Evolutionary conservation across 2,113 vertebrate genomes (phyloP).

Genomic region (Crocuta crocuta): DNA sequence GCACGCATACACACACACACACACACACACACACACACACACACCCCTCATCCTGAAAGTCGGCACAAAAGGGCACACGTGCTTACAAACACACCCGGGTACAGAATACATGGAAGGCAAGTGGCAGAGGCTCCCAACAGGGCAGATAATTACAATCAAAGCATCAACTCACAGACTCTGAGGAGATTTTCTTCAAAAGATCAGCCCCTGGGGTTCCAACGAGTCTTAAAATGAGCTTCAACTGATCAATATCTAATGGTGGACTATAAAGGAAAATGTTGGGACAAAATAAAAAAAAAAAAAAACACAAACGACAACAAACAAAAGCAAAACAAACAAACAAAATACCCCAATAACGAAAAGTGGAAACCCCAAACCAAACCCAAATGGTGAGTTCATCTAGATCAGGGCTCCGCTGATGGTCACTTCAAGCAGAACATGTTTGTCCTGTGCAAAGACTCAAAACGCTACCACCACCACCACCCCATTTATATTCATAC

Average conservation of each 20-base stretch:
- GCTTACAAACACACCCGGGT: constrained; percentile 63
- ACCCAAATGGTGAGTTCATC: constrained; percentile 52
- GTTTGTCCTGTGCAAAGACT: constrained; percentile 50
- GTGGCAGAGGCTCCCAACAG: constrained; percentile 76
- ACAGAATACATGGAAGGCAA: constrained; percentile 75
- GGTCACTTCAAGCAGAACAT: constrained; percentile 62
- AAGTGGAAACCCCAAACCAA: constrained; percentile 80
- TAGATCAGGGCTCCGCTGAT: constrained; percentile 68
- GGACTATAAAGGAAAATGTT: constrained; percentile 98
- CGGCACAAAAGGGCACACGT: constrained; percentile 42
- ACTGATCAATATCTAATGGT: constrained; percentile 99
- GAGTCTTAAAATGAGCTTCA: constrained; percentile 98
- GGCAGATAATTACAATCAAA: constrained; percentile 88
- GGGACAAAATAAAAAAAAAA: constrained; percentile 90
- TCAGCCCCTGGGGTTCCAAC: constrained; percentile 97
- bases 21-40: background rate
- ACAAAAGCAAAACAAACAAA: constrained; percentile 85
- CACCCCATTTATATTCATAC: background rate
- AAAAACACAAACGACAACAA: constrained; percentile 84
- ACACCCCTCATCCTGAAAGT: background rate
- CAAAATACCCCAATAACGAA: constrained; percentile 69
- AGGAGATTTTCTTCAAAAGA: constrained; percentile 99
- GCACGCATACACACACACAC: background rate
- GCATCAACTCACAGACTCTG: constrained; percentile 96
- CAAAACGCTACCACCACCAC: background rate